Base-by-base conservation (phyloP, 2,888 invertebrate genomes). In the Oxystoma pomonae region DNA sequence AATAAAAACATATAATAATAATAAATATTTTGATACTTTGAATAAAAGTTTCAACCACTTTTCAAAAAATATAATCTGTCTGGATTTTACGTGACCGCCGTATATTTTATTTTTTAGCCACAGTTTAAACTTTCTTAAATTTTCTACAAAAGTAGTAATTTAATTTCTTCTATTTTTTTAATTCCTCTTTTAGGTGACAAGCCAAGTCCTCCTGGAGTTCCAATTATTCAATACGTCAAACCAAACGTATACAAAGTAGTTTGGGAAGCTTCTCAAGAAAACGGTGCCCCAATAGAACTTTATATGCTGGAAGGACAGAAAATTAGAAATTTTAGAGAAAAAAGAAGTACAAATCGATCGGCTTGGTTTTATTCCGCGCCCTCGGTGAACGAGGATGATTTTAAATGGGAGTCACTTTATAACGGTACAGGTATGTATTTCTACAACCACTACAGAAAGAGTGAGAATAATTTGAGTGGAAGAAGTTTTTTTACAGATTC, bases 371-470 rank as follows among this genome's bases (percentile, higher is more conserved):
- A 77, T 19, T 79, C 75, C 18, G 74, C 82, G 7, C 83, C 83
- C 0, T 83, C 80, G 62, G 82, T 84, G 1, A 88, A 88, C 71
- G 87, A 88, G 55, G 79, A 84, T 1, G 81, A 82, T 67, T 81
- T 83, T 53, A 81, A 83, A 62, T 90, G 90, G 90, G 80, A 80
- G 57, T 75, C 83, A 1, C 84, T 89, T 60, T 92, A 93, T 74
- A 93, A 92, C 73, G 94, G 92, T 69, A 87, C 88, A 57, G 90
- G 88, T 89, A 75, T 16, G n/a, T n/a, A n/a, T n/a, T n/a, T n/a
- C n/a, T n/a, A n/a, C 50, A 12, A 49, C 16, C 50, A n/a, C n/a
- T n/a, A n/a, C n/a, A n/a, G n/a, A n/a, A n/a, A n/a, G n/a, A n/a
- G n/a, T n/a, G n/a, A n/a, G n/a, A n/a, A n/a, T n/a, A n/a, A n/a